phyloP scores from a whole-genome alignment of 2,797 vertebrate genomes.

The Parauchenoglanis ngamensis region DNA sequence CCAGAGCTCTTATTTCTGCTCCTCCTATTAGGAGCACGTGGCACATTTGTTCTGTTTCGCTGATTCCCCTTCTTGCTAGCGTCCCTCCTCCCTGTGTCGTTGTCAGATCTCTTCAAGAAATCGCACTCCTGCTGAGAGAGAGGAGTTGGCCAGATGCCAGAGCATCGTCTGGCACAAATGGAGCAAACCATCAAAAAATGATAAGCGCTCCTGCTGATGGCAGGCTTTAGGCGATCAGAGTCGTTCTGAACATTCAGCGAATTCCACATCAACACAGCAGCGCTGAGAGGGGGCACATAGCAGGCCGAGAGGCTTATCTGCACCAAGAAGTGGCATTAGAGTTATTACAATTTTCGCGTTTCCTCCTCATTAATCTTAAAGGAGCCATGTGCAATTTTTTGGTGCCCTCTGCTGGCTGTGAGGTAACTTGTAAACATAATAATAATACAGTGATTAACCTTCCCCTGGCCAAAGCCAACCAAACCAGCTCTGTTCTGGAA shows the following conservation, averaged over 20 bases:
- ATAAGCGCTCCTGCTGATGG: not conserved
- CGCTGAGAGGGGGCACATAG: not conserved
- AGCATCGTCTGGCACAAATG: not conserved
- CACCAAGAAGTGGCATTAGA: not conserved
- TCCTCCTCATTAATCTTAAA: not conserved
- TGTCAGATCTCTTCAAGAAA: constrained; percentile 5
- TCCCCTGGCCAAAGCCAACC: not conserved
- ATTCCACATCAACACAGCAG: not conserved
- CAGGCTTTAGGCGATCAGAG: not conserved
- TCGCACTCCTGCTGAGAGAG: not conserved
- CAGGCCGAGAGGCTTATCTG: not conserved
- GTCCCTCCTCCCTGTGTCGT: not conserved
- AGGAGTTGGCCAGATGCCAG: constrained; percentile 23
- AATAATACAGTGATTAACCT: not conserved
- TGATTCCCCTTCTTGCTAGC: not conserved
- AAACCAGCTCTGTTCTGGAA: not conserved
- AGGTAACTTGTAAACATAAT: not conserved
- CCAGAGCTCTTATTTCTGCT: not conserved
- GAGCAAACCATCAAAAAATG: not conserved
- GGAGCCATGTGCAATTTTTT: not conserved
- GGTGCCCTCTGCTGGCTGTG: not conserved
- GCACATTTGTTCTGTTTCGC: constrained; percentile 8
- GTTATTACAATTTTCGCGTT: not conserved
- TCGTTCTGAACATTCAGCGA: not conserved
- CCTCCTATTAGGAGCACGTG: not conserved